These are phyloP conservation scores for Paratilapia polleni DNA, from an alignment of 2,113 vertebrate species.

Conservation along the genomic window DNA sequence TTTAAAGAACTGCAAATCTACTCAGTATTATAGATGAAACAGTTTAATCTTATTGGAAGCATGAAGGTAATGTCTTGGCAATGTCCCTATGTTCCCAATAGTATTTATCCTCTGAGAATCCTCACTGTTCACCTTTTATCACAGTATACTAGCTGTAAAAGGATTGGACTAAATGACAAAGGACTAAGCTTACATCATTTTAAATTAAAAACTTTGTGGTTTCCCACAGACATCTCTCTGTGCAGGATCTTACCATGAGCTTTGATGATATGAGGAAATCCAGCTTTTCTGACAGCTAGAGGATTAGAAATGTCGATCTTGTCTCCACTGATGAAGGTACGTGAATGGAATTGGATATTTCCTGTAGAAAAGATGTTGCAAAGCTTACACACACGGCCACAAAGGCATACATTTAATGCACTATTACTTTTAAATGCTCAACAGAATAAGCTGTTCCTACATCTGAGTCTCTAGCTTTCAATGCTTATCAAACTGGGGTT, in stretches of 20 bases:
- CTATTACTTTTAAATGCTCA: too few relatives aligned
- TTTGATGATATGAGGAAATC: conserved; percentile 39
- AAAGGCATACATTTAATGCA: neutral
- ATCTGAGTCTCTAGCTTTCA: too few relatives aligned
- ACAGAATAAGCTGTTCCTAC: neutral
- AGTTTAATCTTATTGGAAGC: neutral
- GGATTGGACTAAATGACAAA: neutral
- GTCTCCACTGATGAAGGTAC: conserved; percentile 9
- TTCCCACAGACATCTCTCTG: neutral
- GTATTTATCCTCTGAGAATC: too few relatives aligned
- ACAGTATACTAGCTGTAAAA: too few relatives aligned
- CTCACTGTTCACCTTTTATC: too few relatives aligned
- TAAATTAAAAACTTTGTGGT: neutral
- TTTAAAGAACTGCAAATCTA: too few relatives aligned
- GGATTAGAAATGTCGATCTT: conserved; percentile 55
- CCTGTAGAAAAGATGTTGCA: conserved; percentile 47
- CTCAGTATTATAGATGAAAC: too few relatives aligned
- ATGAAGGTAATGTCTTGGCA: too few relatives aligned
- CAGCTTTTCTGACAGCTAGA: neutral
- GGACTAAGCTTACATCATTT: neutral
- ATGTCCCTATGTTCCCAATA: too few relatives aligned
- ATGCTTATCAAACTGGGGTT: neutral
- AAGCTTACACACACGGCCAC: neutral
- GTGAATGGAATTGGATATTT: conserved; percentile 63
- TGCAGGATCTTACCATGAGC: conserved; percentile 59